Base-by-base conservation (phyloP, 2,113 vertebrate species). In the Siniperca chuatsi region DNA sequence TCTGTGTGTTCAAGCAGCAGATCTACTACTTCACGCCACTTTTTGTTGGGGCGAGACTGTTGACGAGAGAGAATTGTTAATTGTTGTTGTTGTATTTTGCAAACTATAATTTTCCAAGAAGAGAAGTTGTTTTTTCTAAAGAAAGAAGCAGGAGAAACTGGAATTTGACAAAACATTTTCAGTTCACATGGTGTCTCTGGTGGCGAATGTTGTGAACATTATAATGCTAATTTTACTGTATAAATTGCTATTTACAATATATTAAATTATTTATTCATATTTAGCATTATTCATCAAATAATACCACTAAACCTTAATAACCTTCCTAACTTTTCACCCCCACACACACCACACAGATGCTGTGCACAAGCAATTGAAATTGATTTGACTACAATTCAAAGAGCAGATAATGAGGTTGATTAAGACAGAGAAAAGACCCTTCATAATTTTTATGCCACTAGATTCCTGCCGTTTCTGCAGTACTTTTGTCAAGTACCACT, bases 221-320 rank as follows among this genome's bases (percentile, higher is more conserved):
- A 35, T n/a, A n/a, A 65, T 78, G 46, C n/a, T 9, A 42, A 23
- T 74, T 10, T 68, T 66, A 52, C 29, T 68, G 2, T 54, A 62
- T 62, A 20, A n/a, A 82, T n/a, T 81, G 15, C 60, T 78, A 52
- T 65, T 70, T 64, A 60, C 9, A 21, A n/a, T 70, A 74, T 11
- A 42, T 50, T 77, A n/a, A 18, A 10, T 46, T 10, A 44, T 48
- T 72, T 37, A 40, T 25, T 25, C 25, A 25, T 33, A 29, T 50
- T 46, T 16, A 40, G 6, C 20, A 37, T 29, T n/a, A 72, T n/a
- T 86, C 6, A 29, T 40, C 3, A 72, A 20, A 48, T 21, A 25
- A 72, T 23, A 20, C 33, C 29, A 40, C 2, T 16, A 25, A 61
- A 52, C 50, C 10, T 40, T 18, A 42, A 23, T 8, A 60, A 57